A percentile compares a stretch with the other conserved stretches of the same genome.
Evolutionary conservation across 2,888 invertebrate species (phyloP).

Genomic region (Rhorus exstirpatorius): DNA sequence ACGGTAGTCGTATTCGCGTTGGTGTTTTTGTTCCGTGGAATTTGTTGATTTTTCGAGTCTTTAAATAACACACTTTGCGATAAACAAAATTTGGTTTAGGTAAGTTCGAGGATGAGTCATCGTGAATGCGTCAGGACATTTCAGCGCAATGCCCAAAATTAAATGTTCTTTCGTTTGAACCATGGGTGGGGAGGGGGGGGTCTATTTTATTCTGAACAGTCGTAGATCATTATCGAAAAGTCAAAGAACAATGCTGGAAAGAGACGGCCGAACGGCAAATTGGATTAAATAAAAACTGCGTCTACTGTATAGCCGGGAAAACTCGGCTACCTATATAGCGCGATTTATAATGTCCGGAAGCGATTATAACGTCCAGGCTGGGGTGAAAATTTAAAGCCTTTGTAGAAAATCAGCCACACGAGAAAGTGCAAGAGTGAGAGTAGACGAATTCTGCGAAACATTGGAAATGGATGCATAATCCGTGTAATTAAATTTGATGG

Average conservation of each 20-base stretch:
- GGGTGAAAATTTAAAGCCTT: conserved; percentile 13
- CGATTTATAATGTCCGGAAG: conserved; percentile 35
- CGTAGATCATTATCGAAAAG: background rate
- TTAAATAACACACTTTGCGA: too few species aligned
- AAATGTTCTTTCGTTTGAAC: background rate
- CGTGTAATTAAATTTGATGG: conserved; percentile 30
- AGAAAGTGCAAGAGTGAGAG: background rate
- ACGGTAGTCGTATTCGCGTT: too few species aligned
- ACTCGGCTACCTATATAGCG: background rate
- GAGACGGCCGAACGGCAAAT: conserved; percentile 7
- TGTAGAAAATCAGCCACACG: background rate
- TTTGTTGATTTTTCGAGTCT: too few species aligned
- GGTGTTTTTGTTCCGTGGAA: too few species aligned
- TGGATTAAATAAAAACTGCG: conserved; percentile 24
- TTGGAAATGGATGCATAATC: conserved; percentile 30
- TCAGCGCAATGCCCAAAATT: background rate
- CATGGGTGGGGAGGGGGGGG: background rate
- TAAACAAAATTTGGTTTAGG: too few species aligned
- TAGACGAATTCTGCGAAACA: conserved; percentile 4
- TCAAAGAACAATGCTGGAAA: background rate
- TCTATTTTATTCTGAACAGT: background rate
- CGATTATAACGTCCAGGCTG: conserved; percentile 31
- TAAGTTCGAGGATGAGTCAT: too few species aligned
- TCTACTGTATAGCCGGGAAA: background rate
- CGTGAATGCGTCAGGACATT: too few species aligned